These are phyloP conservation scores for Perdita meconis DNA, from an alignment of 2,888 invertebrate genomes.

Conservation along the genomic window DNA sequence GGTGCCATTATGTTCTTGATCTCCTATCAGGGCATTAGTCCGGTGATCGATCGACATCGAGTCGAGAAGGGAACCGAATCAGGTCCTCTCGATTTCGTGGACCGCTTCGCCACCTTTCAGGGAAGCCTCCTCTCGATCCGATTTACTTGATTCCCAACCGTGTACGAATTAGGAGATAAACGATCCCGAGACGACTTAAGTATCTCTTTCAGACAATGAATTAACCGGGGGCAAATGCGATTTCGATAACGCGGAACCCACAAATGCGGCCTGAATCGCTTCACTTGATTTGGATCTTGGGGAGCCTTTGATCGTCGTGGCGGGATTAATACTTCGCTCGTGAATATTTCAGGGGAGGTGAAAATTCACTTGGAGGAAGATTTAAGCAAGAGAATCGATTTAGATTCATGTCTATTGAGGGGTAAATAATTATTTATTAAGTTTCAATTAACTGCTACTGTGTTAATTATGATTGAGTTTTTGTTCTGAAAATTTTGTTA, in stretches of 20 bases:
- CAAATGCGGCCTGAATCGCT: background rate
- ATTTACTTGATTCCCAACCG: constrained; percentile 30
- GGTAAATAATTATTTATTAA: too few relatives aligned
- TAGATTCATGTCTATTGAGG: too few relatives aligned
- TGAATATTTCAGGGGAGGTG: background rate
- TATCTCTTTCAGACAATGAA: constrained; percentile 18
- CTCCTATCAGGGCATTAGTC: constrained; percentile 62
- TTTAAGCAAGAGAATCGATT: too few relatives aligned
- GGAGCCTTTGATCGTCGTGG: constrained; percentile 10
- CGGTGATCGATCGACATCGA: constrained; percentile 66
- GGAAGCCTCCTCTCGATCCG: constrained; percentile 5
- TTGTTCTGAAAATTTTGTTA: too few relatives aligned
- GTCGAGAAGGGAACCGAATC: constrained; percentile 63
- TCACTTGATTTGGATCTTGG: background rate
- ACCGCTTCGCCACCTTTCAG: constrained; percentile 28
- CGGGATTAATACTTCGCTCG: constrained; percentile 13
- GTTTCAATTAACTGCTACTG: too few relatives aligned
- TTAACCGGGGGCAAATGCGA: constrained; percentile 39
- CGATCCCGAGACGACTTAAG: constrained; percentile 22
- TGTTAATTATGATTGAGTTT: too few relatives aligned
- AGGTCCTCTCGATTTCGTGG: constrained; percentile 41
- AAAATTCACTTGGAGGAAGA: background rate
- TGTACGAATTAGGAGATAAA: constrained; percentile 49
- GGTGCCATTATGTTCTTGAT: constrained; percentile 71
- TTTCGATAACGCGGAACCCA: constrained; percentile 26